Evolutionary conservation across 1,140 invertebrate genomes (phyloP).

Genomic region (Meloidogyne hapla): DNA sequence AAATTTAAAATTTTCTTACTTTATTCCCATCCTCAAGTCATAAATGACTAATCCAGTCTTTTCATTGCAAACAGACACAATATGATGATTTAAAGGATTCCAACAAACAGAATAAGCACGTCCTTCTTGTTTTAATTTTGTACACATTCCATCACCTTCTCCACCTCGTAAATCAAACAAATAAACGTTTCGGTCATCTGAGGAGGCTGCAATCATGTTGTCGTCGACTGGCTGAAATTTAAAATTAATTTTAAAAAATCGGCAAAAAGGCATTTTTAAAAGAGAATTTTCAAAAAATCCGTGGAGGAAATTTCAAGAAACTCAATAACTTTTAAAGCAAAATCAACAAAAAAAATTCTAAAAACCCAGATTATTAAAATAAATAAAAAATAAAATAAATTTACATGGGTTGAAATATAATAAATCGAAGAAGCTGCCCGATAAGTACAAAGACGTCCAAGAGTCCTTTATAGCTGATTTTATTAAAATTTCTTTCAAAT

Average conservation of each 20-base stretch:
- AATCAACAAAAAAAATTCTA: background rate
- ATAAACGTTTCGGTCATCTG: constrained; percentile 40
- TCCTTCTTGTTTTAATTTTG: constrained; percentile 34
- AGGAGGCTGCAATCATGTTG: constrained; percentile 45
- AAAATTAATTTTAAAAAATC: no score
- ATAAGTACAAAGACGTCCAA: constrained; percentile 25
- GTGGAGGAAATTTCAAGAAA: no score
- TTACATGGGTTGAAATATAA: constrained; percentile 46
- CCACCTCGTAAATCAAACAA: constrained; percentile 41
- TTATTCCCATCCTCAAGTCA: constrained; percentile 35
- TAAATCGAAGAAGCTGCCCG: constrained; percentile 34
- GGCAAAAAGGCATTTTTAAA: no score
- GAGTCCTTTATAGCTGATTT: background rate
- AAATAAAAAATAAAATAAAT: background rate
- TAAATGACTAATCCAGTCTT: constrained; percentile 35
- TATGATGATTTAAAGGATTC: constrained; percentile 43
- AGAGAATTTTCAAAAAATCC: no score
- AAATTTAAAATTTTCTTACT: no score
- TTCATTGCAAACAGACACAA: constrained; percentile 40
- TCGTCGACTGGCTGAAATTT: constrained; percentile 41
- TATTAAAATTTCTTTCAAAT: background rate
- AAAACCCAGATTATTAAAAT: background rate
- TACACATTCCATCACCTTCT: constrained; percentile 20
- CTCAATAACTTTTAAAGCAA: no score
- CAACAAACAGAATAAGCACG: constrained; percentile 34